Evolutionary conservation across 2,113 vertebrate genomes (phyloP).

Genomic region (Scalopus aquaticus): DNA sequence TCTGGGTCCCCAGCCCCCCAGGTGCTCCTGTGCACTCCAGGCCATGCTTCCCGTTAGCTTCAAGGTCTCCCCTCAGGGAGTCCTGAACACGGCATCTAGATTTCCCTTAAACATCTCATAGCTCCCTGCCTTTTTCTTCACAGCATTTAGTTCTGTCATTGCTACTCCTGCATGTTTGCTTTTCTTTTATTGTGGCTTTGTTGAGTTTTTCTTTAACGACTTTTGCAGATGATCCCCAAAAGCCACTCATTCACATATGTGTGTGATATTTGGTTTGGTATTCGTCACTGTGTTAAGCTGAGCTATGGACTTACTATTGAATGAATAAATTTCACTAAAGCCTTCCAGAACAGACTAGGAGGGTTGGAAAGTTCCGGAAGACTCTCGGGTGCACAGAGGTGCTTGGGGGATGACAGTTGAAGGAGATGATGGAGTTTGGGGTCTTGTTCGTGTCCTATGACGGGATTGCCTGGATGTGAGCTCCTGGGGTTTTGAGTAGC

Average conservation of each 20-base stretch:
- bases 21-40: no score
- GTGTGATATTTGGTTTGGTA: background rate
- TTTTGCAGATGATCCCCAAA: background rate
- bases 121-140: background rate
- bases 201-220: background rate
- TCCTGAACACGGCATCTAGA: accelerated
- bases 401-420: background rate
- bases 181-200: background rate
- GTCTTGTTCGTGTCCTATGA: background rate
- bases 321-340: background rate
- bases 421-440: accelerated
- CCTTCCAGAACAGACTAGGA: background rate
- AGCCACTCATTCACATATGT: background rate
- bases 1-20: background rate
- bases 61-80: background rate
- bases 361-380: background rate
- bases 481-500: accelerated
- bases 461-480: background rate
- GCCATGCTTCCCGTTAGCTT: background rate
- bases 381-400: background rate
- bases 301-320: background rate
- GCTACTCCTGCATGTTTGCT: background rate
- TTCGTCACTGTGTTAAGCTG: background rate
- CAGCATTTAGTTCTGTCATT: background rate
- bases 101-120: background rate